phyloP scores from a whole-genome alignment of 2,797 vertebrate species.

The Otus scops region DNA sequence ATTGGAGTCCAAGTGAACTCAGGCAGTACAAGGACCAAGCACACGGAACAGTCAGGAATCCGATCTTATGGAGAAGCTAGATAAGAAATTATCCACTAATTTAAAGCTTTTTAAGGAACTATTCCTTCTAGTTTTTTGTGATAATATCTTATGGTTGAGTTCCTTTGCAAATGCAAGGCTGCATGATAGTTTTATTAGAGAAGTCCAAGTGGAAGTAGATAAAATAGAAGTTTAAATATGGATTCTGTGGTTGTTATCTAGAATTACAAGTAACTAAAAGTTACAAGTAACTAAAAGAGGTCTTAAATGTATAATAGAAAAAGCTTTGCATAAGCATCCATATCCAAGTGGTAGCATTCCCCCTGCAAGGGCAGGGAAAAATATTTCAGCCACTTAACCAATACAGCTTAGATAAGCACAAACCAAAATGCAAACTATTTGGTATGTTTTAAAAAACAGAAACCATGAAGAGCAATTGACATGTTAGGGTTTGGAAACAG shows the following conservation, averaged over 20 bases:
- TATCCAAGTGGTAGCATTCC: not conserved
- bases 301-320: not conserved
- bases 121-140: not conserved
- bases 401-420: constrained; percentile 2
- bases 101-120: not conserved
- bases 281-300: not conserved
- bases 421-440: not conserved
- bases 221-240: constrained; percentile 20
- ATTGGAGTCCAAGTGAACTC: accelerated
- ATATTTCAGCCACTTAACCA: not conserved
- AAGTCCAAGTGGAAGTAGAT: not conserved
- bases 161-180: not conserved
- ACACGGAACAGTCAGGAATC: not conserved
- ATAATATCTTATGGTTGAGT: not conserved
- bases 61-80: not conserved
- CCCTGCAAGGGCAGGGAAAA: not conserved
- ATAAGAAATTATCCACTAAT: not conserved
- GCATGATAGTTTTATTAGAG: not conserved
- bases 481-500: not conserved
- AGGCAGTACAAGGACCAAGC: not conserved
- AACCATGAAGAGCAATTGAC: not conserved
- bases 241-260: constrained; percentile 12
- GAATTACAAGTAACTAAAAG: not conserved
- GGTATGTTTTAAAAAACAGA: not conserved
- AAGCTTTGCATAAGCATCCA: not conserved